Evolutionary conservation across 2,888 invertebrate species (phyloP).

Genomic region (Drosophila histrio): DNA sequence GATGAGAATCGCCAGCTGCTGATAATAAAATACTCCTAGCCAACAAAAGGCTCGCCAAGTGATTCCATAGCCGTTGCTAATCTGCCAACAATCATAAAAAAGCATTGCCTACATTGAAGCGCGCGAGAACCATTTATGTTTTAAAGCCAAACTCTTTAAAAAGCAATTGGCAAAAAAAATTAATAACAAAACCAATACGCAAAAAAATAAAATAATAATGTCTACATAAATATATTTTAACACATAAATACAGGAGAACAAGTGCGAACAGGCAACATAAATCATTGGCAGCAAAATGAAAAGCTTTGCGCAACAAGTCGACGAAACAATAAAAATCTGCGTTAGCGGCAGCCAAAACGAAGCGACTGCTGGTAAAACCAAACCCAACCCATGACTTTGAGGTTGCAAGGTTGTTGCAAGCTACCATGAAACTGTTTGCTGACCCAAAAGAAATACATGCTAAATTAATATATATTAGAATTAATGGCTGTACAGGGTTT

Average conservation of each 20-base stretch:
- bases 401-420: conserved; percentile 38
- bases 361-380: background rate
- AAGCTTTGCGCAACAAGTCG: conserved; percentile 76
- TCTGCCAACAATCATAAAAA: conserved; percentile 54
- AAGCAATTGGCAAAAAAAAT: background rate
- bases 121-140: background rate
- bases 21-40: conserved; percentile 53
- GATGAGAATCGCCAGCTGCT: conserved; percentile 73
- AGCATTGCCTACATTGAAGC: conserved; percentile 32
- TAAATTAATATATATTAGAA: conserved; percentile 75
- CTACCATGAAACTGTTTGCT: conserved; percentile 57
- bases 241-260: conserved; percentile 45
- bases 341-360: conserved; percentile 15
- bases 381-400: background rate
- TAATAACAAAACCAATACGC: conserved; percentile 29
- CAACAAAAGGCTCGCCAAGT: conserved; percentile 20
- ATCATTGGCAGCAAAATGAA: conserved; percentile 73
- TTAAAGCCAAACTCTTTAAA: conserved; percentile 37
- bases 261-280: conserved; percentile 67
- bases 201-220: conserved; percentile 16
- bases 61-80: conserved; percentile 23
- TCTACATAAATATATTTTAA: conserved; percentile 16
- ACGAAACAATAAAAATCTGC: conserved; percentile 70
- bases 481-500: conserved; percentile 54
- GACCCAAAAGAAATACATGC: conserved; percentile 65